These are phyloP conservation scores for Amblyornis subalaris DNA, from an alignment of 2,113 vertebrate genomes.

Conservation along the genomic window DNA sequence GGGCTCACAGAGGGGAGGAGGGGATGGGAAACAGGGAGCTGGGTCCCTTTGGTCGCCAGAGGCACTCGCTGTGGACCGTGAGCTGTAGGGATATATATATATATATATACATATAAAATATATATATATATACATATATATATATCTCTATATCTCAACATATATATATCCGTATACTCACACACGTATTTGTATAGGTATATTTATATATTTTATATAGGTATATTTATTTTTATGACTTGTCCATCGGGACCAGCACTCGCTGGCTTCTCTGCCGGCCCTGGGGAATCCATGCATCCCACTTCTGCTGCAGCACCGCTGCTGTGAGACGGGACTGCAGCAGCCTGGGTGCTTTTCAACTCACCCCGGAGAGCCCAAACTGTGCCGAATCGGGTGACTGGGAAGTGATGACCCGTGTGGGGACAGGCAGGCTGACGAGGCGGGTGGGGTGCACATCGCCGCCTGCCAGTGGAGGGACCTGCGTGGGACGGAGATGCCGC, in stretches of 20 bases:
- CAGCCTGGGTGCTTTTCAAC: neutral
- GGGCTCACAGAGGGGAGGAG: rapidly evolving
- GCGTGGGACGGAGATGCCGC: neutral
- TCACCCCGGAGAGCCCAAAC: neutral
- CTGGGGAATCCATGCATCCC: neutral
- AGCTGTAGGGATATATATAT: too few relatives aligned
- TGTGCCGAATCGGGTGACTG: rapidly evolving
- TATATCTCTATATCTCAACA: too few relatives aligned
- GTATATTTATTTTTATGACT: neutral
- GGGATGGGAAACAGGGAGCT: neutral
- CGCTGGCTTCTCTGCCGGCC: neutral
- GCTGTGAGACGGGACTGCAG: neutral
- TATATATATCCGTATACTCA: too few relatives aligned
- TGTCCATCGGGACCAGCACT: neutral
- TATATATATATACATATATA: too few relatives aligned
- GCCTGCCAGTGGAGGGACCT: neutral
- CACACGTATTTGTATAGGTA: neutral
- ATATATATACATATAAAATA: too few relatives aligned
- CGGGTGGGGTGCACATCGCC: rapidly evolving
- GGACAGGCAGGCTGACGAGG: neutral
- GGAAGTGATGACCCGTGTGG: rapidly evolving
- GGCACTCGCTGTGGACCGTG: rapidly evolving
- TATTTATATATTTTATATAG: neutral
- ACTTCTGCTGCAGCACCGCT: neutral
- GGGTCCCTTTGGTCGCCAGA: neutral